Evolutionary conservation across 2,797 vertebrate genomes (phyloP).

Genomic region (Podarcis siculus): DNA sequence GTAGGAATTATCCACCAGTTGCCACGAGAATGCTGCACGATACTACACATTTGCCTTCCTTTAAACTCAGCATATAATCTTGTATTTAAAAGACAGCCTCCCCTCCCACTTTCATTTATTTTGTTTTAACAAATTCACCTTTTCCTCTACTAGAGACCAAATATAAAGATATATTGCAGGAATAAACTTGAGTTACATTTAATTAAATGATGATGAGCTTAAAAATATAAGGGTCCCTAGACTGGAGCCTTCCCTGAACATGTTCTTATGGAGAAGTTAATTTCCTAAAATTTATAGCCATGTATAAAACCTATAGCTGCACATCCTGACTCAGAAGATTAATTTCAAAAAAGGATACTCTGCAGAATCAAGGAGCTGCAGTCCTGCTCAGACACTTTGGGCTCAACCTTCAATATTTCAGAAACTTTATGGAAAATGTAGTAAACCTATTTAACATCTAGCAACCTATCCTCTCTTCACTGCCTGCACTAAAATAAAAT

Average conservation of each 20-base stretch:
- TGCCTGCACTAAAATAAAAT: not conserved
- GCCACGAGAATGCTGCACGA: not conserved
- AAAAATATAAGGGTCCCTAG: slow-evolving; percentile 32
- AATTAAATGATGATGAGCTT: slow-evolving; percentile 45
- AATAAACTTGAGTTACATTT: slow-evolving; percentile 1
- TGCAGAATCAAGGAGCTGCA: slow-evolving; percentile 4
- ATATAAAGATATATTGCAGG: slow-evolving; percentile 17
- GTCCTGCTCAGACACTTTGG: not conserved
- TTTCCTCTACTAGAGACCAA: not conserved
- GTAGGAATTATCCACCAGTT: not conserved
- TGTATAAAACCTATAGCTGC: slow-evolving; percentile 40
- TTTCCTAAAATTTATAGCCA: slow-evolving; percentile 49
- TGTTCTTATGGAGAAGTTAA: slow-evolving; percentile 42
- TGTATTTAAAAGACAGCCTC: not conserved
- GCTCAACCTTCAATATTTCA: not conserved
- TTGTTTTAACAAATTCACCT: slow-evolving; percentile 12
- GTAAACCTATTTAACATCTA: not conserved
- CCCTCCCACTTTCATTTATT: not conserved
- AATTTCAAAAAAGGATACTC: slow-evolving; percentile 39
- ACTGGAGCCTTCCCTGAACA: slow-evolving; percentile 24
- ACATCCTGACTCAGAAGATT: slow-evolving; percentile 34
- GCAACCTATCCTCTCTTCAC: not conserved
- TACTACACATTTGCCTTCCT: not conserved
- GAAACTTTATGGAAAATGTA: not conserved
- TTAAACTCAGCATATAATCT: not conserved